Evolutionary conservation across 92 coral and sea anemone genomes (phyloP).

Genomic region (Actinernus sp.): DNA sequence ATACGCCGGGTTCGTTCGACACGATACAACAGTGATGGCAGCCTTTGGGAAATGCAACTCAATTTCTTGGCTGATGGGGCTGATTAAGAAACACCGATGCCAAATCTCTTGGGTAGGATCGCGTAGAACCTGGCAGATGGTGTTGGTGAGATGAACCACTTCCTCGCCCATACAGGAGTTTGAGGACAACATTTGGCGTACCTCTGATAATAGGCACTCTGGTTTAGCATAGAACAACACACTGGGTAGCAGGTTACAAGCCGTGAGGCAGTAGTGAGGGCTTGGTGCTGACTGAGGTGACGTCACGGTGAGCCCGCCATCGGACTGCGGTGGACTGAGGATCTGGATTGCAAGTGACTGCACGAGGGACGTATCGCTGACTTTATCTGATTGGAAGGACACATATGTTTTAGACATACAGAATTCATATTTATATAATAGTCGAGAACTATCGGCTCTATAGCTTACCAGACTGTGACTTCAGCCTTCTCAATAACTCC

Average conservation of each 20-base stretch:
- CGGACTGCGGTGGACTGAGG: slow-evolving; percentile 71
- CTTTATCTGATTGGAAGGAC: too few species aligned
- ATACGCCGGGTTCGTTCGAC: slow-evolving; percentile 75
- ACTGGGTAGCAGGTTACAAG: slow-evolving; percentile 75
- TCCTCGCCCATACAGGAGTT: slow-evolving; percentile 56
- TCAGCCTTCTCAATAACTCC: slow-evolving; percentile 44
- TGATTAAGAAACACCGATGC: slow-evolving; percentile 72
- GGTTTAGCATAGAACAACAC: slow-evolving; percentile 76
- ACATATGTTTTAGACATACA: too few species aligned
- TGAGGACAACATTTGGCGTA: slow-evolving; percentile 42
- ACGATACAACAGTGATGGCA: slow-evolving; percentile 83
- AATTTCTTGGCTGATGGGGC: slow-evolving; percentile 60
- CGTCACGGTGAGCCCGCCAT: slow-evolving; percentile 61
- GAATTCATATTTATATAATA: too few species aligned
- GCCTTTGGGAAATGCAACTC: slow-evolving; percentile 70
- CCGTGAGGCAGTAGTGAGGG: slow-evolving; percentile 76
- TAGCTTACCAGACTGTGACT: too few species aligned
- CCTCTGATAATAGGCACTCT: slow-evolving; percentile 26
- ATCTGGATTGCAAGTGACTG: slow-evolving; percentile 65
- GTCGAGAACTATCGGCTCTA: too few species aligned
- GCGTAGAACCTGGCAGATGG: slow-evolving; percentile 60
- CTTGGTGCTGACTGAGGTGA: slow-evolving; percentile 71
- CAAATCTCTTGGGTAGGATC: slow-evolving; percentile 15
- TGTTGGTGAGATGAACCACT: slow-evolving; percentile 47
- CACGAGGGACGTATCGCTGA: slow-evolving; percentile 31